phyloP scores from a whole-genome alignment of 2,113 vertebrate species.

The Cottus gobio region DNA sequence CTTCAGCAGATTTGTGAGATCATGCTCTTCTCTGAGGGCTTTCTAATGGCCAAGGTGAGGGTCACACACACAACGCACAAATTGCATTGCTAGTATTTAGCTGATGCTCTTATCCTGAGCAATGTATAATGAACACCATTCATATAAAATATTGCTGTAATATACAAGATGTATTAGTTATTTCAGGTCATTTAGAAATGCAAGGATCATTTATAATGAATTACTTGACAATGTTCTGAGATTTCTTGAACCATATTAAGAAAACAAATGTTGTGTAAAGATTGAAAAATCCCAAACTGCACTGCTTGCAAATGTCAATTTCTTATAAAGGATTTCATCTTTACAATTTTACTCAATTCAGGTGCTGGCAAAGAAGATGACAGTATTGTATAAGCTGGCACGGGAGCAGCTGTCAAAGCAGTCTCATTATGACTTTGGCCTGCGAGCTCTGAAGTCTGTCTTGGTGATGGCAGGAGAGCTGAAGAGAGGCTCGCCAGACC shows the following conservation, averaged over 20 bases:
- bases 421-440: constrained; percentile 97
- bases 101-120: background rate
- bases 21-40: constrained; percentile 98
- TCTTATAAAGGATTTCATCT: background rate
- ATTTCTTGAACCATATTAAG: background rate
- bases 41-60: constrained; percentile 92
- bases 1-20: constrained; percentile 99
- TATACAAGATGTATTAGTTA: background rate
- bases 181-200: background rate
- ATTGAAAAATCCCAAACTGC: background rate
- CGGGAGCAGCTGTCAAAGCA: constrained; percentile 96
- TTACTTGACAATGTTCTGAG: background rate
- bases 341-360: constrained; percentile 55
- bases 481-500: constrained; percentile 91
- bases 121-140: background rate
- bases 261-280: background rate
- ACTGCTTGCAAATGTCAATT: background rate
- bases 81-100: background rate
- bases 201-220: background rate
- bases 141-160: background rate
- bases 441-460: constrained; percentile 95
- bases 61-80: background rate
- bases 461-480: constrained; percentile 96
- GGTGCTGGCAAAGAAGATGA: constrained; percentile 98
- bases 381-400: constrained; percentile 95